These are phyloP conservation scores for Phyllostomus discolor DNA, from an alignment of 2,113 vertebrate species.

Conservation along the genomic window DNA sequence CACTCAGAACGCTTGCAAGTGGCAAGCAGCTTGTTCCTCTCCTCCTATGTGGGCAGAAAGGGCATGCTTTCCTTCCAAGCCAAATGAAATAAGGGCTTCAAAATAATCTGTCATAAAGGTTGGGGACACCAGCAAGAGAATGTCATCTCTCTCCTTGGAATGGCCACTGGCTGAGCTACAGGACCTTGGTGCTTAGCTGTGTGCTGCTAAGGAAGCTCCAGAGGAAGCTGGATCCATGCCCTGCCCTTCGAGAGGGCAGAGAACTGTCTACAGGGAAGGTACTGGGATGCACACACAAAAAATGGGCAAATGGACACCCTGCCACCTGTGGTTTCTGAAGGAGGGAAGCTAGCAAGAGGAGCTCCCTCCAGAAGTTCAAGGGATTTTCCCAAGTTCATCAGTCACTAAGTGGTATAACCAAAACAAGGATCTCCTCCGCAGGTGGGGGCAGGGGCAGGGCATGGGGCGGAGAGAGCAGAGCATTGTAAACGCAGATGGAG, in stretches of 20 bases:
- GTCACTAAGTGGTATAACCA: neutral
- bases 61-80: neutral
- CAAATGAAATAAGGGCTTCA: neutral
- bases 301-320: accelerated
- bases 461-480: neutral
- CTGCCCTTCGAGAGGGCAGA: neutral
- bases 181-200: neutral
- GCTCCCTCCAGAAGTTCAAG: neutral
- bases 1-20: neutral
- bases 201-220: neutral
- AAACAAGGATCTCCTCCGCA: neutral
- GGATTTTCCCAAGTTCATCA: neutral
- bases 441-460: too few species aligned
- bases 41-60: neutral
- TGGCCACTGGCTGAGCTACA: neutral
- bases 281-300: neutral
- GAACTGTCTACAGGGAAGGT: neutral
- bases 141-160: neutral
- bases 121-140: neutral
- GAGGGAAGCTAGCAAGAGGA: too few species aligned
- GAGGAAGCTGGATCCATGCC: neutral
- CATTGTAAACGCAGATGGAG: neutral
- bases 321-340: neutral
- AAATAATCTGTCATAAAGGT: too few species aligned
- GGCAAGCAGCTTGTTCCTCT: neutral